Base-by-base conservation (phyloP, 2,113 vertebrate genomes). In the Indri indri region DNA sequence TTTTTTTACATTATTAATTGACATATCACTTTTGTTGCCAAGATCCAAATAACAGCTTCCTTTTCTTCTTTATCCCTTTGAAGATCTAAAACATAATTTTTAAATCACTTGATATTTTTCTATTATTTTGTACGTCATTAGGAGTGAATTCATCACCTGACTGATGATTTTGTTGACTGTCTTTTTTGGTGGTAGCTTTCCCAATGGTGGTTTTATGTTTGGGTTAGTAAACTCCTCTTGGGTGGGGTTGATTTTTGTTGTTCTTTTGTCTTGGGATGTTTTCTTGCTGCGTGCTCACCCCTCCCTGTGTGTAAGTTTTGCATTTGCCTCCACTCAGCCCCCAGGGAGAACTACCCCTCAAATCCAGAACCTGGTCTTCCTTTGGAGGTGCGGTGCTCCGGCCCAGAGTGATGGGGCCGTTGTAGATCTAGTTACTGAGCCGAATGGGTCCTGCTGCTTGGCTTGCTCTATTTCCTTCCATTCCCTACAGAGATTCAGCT, bases 381-480 rank as follows among this genome's bases (percentile, higher is more conserved):
- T 13, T 16, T 71, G 52, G 17, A 42, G 17, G 22, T 27, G 37
- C 5, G n/a, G 8, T 42, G 10, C 17, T 81, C 37, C 22, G 47
- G 25, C 40, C 20, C 65, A 52, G 88, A 80, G 34, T 40, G n/a
- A 85, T 5, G 42, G 18, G 57, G 34, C 68, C 89, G 37, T 95
- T 94, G 71, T 70, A 18, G 42, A 73, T 63, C 23, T 4, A 65
- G 45, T 61, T 54, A 27, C 76, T 73, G 57, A 95, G 70, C 54
- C 30, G n/a, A 65, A 65, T 13, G 23, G 34, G 10, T 37, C 88
- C 90, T 57, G 61, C 73, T 25, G 1, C 42, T 25, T 2, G 18
- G 50, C 59, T 30, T 86, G 92, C 27, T 97, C 96, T 66, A 71
- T 42, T 95, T 97, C 77, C 37, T 91, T 54, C 93, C 7, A 6